Percentiles rank a stretch among this genome's conserved stretches.
Conservation (phyloP, 2,797 vertebrate genomes). For the Basileuterus tristriatus region DNA sequence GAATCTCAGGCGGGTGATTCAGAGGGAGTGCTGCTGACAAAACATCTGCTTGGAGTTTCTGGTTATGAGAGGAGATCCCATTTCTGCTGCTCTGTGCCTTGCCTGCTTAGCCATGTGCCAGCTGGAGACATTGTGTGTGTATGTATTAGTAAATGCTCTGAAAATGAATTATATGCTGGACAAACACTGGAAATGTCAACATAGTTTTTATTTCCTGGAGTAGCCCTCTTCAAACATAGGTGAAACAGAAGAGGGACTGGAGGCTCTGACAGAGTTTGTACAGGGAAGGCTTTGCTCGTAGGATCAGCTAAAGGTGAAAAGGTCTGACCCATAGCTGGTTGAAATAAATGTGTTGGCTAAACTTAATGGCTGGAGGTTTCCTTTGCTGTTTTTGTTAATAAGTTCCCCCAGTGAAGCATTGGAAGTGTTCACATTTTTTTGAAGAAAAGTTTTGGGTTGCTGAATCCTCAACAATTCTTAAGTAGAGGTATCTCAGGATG, state of each 20-base stretch:
- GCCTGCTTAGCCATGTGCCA: not conserved
- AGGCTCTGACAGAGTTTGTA: not conserved
- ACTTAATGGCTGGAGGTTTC: not conserved
- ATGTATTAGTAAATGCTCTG: not conserved
- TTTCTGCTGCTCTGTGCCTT: not conserved
- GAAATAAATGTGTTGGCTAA: not conserved
- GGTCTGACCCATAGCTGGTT: not conserved
- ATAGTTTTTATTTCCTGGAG: not conserved
- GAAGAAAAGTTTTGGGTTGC: not conserved
- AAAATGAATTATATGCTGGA: not conserved
- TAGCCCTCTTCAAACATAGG: not conserved
- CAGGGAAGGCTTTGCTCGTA: not conserved
- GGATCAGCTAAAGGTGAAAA: not conserved
- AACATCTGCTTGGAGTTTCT: constrained; percentile 22
- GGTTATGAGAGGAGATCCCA: not conserved
- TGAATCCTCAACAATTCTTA: not conserved
- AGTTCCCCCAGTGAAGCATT: not conserved
- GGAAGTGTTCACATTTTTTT: not conserved
- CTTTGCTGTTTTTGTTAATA: not conserved
- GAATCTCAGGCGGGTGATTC: constrained; percentile 44
- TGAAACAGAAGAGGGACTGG: not conserved
- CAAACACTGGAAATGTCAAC: not conserved
- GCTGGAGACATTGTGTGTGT: not conserved
- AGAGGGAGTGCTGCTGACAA: constrained; percentile 23
- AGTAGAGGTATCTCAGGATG: not conserved